Evolutionary conservation across 2,113 vertebrate species (phyloP), one percentile per base, ranked within the genome.

Genomic region (Dipodomys spectabilis): DNA sequence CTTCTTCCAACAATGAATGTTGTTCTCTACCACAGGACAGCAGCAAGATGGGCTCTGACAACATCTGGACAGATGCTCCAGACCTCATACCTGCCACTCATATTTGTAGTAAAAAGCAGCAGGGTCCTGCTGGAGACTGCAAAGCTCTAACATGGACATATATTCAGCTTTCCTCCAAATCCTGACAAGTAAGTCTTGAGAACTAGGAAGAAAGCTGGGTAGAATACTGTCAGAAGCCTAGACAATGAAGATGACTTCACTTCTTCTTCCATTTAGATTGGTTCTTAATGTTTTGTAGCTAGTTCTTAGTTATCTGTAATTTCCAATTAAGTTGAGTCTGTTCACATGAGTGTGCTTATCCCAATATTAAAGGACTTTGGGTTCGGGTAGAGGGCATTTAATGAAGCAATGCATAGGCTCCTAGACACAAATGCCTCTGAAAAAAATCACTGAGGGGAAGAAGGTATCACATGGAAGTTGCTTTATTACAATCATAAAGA

Each of bases 401-500:
- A 90, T 68, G 53, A 86, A 83, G 90, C 5, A 85, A 44, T 9
- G 12, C 30, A 5, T 1, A 93, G 57, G 19, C 22, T 65, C 23
- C 57, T 83, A 94, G 28, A 20, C 30, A 73, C 35, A 90, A 45
- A 89, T 75, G 81, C 12, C 6, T 44, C 7, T 18, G 44, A 0
- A 85, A 73, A 65, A 77, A 27, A 65, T 94, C 35, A 28, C 88
- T 67, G 67, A 71, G 95, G 72, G n/a, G 71, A 88, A 67, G 35
- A 68, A 77, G 6, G 77, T 28, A 95, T 85, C 8, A 87, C 72
- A 6, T 92, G 39, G 77, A 79, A 32, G 39, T 19, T 68, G 19
- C 73, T 96, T 91, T 67, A 45, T 67, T 95, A 64, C 32, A 88
- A 94, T 88, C 78, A 23, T 60, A 67, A 64, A 78, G 45, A 39